phyloP scores from a whole-genome alignment of 2,113 vertebrate genomes.

The Callionymus lyra region DNA sequence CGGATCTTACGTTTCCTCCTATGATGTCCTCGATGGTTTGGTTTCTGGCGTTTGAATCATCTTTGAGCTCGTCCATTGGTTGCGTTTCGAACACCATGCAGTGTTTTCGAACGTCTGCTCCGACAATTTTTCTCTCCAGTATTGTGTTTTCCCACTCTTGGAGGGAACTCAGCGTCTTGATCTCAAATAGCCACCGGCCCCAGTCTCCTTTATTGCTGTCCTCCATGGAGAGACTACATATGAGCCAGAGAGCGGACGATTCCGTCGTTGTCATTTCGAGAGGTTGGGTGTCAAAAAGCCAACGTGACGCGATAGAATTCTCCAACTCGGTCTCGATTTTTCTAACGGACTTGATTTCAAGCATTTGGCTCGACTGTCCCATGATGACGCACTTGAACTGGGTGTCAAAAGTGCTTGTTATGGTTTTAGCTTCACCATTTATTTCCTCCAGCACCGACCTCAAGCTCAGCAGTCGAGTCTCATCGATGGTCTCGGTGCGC shows the following conservation, averaged over 20 bases:
- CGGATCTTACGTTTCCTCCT: slow-evolving; percentile 78
- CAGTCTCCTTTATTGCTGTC: slow-evolving; percentile 66
- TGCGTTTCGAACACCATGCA: slow-evolving; percentile 81
- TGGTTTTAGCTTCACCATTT: slow-evolving; percentile 71
- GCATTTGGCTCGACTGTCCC: slow-evolving; percentile 72
- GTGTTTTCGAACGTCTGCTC: slow-evolving; percentile 78
- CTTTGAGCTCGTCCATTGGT: slow-evolving; percentile 73
- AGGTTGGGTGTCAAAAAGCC: slow-evolving; percentile 78
- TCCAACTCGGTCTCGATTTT: slow-evolving; percentile 76
- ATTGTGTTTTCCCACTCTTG: slow-evolving; percentile 61
- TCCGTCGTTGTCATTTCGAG: slow-evolving; percentile 69
- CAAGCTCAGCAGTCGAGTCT: slow-evolving; percentile 71
- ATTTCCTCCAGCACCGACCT: slow-evolving; percentile 78
- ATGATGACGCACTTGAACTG: slow-evolving; percentile 76
- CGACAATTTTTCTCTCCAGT: slow-evolving; percentile 65
- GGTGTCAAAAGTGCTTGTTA: slow-evolving; percentile 77
- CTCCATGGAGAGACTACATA: slow-evolving; percentile 74
- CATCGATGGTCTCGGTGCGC: slow-evolving; percentile 74
- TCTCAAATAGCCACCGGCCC: slow-evolving; percentile 82
- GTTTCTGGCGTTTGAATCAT: slow-evolving; percentile 55
- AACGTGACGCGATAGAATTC: slow-evolving; percentile 72
- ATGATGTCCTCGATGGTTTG: slow-evolving; percentile 66
- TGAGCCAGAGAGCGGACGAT: slow-evolving; percentile 65
- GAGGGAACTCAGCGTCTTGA: slow-evolving; percentile 71
- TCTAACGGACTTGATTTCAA: slow-evolving; percentile 75